These are phyloP conservation scores for Junco hyemalis DNA, from an alignment of 2,113 vertebrate genomes.

Conservation along the genomic window DNA sequence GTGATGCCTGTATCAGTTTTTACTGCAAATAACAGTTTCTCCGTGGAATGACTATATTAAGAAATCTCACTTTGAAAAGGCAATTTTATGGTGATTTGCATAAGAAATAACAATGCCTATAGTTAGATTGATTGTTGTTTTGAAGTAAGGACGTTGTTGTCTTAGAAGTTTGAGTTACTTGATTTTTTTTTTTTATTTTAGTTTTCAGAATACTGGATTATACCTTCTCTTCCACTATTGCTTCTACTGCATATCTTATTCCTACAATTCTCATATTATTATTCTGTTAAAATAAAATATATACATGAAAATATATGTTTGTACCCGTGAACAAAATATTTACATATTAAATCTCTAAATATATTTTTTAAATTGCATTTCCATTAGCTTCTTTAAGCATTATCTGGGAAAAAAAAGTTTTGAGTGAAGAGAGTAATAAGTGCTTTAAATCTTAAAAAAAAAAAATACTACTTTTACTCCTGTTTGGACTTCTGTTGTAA, in stretches of 20 bases:
- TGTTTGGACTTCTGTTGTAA: background rate
- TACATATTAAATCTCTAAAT: background rate
- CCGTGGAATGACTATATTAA: background rate
- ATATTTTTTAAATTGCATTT: background rate
- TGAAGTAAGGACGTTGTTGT: background rate
- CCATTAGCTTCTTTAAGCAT: background rate
- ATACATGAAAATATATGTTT: background rate
- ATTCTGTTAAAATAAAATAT: background rate
- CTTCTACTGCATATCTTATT: background rate
- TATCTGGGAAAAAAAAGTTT: background rate
- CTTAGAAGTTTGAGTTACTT: background rate
- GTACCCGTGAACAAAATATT: background rate
- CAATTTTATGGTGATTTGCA: background rate
- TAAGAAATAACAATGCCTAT: background rate
- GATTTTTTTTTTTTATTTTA: background rate
- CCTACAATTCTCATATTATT: background rate
- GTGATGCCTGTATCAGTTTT: background rate
- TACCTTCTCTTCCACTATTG: background rate
- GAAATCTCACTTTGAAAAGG: background rate
- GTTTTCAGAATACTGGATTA: background rate
- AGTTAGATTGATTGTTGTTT: background rate
- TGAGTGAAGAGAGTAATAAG: background rate
- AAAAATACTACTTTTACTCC: background rate
- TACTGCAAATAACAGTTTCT: background rate
- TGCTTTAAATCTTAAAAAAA: background rate